phyloP scores from a whole-genome alignment of 2,888 invertebrate genomes.

The Ramazzottius varieornatus region DNA sequence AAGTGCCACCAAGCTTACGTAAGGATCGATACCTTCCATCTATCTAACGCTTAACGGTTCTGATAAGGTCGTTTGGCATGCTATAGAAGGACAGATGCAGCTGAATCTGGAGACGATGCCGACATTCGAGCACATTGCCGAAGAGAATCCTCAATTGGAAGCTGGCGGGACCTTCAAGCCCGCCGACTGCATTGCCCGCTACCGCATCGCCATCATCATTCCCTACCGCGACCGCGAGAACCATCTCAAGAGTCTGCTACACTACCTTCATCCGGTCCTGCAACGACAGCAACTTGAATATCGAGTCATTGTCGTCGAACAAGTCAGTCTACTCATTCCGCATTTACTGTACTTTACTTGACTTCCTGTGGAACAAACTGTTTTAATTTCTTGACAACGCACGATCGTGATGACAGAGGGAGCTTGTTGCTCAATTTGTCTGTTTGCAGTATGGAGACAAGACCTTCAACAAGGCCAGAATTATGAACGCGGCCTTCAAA shows the following conservation, averaged over 20 bases:
- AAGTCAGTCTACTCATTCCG: conserved; percentile 10
- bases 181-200: conserved; percentile 7
- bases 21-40: neutral
- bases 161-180: conserved; percentile 6
- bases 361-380: too few species aligned
- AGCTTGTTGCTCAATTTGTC: too few species aligned
- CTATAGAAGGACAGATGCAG: neutral
- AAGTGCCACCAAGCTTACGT: neutral
- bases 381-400: too few species aligned
- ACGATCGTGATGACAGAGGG: too few species aligned
- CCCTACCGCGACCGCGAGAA: conserved; percentile 18
- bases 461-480: conserved; percentile 18
- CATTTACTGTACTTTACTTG: neutral
- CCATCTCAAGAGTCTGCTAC: conserved; percentile 16
- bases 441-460: conserved; percentile 15
- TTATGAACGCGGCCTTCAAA: conserved; percentile 19
- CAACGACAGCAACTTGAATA: conserved; percentile 18
- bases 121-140: conserved; percentile 4
- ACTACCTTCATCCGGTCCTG: conserved; percentile 19
- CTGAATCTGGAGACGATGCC: neutral
- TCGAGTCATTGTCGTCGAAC: conserved; percentile 19
- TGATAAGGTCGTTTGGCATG: neutral
- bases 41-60: neutral
- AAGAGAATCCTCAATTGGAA: conserved; percentile 5
- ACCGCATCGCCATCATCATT: conserved; percentile 15